Evolutionary conservation across 2,113 vertebrate species (phyloP), one percentile per base, ranked within the genome.

Genomic region (Sardina pilchardus): DNA sequence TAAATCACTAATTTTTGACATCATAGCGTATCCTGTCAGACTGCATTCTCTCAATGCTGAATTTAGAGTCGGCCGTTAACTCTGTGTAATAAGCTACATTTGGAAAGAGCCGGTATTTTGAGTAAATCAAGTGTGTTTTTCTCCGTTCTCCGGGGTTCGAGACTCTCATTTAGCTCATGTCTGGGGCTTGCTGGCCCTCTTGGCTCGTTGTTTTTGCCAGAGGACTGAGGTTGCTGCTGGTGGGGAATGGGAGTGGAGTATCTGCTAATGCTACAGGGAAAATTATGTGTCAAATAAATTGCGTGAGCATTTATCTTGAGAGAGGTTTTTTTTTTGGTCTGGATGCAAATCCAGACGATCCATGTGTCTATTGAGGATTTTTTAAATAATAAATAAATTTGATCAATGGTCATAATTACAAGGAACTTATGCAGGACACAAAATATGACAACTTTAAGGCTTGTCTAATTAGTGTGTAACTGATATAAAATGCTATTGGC

Each of bases 101-200:
- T 87, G 81, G 87, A 88, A 84, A 91, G 87, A 85, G 83, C 84
- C 90, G 90, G 89, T 90, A 89, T 93, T 89, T 92, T 94, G 91
- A 92, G 88, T 90, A 94, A 90, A 87, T 88, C 84, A 89, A 56
- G 71, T 59, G 75, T 82, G 91, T 92, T 94, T 90, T 86, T 84
- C 86, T 89, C 83, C 86, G 90, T 91, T 91, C 92, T 90, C 91
- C 90, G 50, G 0, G 81, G 88, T 81, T 87, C 87, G 67, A 75
- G 67, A 75, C 81, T 90, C 89, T 92, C 90, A 93, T 94, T 94
- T 92, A 93, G 89, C 89, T 92, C 90, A 93, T 88, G 93, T 94
- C 94, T 95, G 91, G 87, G 90, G 86, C 89, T 85, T 90, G 83
- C 67, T 75, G 67, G 50, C 93, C 87, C 87, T 92, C 89, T 89